Evolutionary conservation across 2,113 vertebrate genomes (phyloP).

Genomic region (Oceanodroma tethys): DNA sequence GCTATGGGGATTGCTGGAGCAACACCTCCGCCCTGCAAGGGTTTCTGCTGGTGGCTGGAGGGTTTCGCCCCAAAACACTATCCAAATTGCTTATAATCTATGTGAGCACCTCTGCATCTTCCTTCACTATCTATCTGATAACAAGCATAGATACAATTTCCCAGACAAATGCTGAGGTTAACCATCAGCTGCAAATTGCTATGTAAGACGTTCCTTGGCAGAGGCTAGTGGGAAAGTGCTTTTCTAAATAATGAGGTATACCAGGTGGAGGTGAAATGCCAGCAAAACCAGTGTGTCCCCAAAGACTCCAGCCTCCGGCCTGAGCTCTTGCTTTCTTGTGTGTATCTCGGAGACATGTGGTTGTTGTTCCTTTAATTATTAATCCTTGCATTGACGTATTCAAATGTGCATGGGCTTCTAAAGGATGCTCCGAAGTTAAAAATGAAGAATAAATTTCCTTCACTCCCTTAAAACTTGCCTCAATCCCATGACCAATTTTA

Average conservation of each 20-base stretch:
- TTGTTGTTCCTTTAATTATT: conserved; percentile 53
- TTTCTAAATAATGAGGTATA: neutral
- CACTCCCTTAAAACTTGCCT: neutral
- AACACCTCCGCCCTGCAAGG: rapidly evolving
- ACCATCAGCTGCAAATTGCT: neutral
- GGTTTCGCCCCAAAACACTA: neutral
- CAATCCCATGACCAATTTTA: conserved; percentile 45
- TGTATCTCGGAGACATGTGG: neutral
- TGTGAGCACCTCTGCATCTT: rapidly evolving
- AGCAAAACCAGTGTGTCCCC: neutral
- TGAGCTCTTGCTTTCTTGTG: neutral
- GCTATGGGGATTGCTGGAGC: neutral
- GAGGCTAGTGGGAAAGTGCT: neutral
- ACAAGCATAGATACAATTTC: neutral
- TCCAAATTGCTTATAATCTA: rapidly evolving
- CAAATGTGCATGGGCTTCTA: neutral
- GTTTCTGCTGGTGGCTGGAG: neutral
- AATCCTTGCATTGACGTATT: conserved; percentile 18
- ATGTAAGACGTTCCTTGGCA: neutral
- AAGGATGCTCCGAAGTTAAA: neutral
- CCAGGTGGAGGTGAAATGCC: neutral
- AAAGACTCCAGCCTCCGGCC: neutral
- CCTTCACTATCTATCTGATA: neutral
- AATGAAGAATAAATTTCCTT: conserved; percentile 19
- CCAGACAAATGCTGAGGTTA: neutral